Evolutionary conservation across 2,888 invertebrate species (phyloP).

Genomic region (Callyntrura guangdongensis): DNA sequence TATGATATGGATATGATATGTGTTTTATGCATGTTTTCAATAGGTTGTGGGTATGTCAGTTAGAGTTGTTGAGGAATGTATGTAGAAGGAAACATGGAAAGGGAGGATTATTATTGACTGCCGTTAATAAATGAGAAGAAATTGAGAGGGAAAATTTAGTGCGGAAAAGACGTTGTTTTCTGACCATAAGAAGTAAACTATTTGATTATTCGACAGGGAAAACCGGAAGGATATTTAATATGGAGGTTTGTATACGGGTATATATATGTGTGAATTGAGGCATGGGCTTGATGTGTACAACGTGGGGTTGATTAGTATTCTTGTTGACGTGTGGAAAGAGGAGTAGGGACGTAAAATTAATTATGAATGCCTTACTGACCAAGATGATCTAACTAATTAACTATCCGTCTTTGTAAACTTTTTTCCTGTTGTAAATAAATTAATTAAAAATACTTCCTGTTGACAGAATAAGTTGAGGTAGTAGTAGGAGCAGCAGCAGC

Average conservation of each 20-base stretch:
- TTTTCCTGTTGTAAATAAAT: constrained; percentile 3
- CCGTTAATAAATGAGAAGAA: neutral
- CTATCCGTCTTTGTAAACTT: neutral
- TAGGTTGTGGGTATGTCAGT: constrained; percentile 5
- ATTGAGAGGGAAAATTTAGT: neutral
- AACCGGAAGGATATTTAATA: neutral
- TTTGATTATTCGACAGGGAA: neutral
- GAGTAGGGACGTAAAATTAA: constrained; percentile 21
- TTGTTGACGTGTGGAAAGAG: neutral
- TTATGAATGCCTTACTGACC: constrained; percentile 45
- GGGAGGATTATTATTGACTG: constrained; percentile 47
- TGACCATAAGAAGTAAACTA: neutral
- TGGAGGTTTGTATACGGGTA: neutral
- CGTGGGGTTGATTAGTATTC: neutral
- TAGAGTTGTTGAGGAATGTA: constrained; percentile 3
- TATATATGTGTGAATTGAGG: neutral
- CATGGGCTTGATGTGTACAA: neutral
- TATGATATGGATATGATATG: constrained; percentile 43
- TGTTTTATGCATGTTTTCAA: constrained; percentile 50
- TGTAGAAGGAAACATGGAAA: constrained; percentile 45
- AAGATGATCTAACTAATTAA: constrained; percentile 70
- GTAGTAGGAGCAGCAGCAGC: neutral
- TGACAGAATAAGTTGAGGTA: neutral
- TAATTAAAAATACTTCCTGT: constrained; percentile 30
- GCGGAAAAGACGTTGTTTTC: neutral